Evolutionary conservation across 2,888 invertebrate genomes (phyloP), one percentile per base, ranked within the genome.

Genomic region (Drosophila seclusa): DNA sequence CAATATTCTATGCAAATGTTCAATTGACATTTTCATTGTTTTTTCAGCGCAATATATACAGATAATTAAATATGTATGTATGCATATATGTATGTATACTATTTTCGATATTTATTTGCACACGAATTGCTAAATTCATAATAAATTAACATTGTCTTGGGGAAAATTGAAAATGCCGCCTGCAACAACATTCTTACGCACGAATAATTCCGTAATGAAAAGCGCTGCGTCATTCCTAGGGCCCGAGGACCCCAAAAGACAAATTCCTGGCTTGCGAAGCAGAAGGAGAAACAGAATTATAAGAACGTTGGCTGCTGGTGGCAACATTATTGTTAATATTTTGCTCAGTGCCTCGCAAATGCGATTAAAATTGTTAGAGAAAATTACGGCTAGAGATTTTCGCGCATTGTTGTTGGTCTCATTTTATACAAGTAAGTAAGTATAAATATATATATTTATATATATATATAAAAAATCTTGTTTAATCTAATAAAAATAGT

Each of bases 401-500:
- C 62, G 81, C 81, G 81, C 78, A 61, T 73, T 72, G 62, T 61
- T 77, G 63, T 64, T 72, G 42, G 24, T 32, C 32, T 31, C 57
- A 57, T 57, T 57, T 42, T 52, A 21, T 58, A 34, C 27, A 58
- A 31, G 29, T 45, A 42, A 27, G 53, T 42, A 54, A 27, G 49
- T 58, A 57, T 65, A 53, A 21, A 16, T 42, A 45, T 21, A 21
- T 4, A 31, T 55, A 42, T 29, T 21, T 61, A 7, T 45, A 45
- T 66, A 6, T 49, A 45, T 53, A 24, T 58, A 36, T 13, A 50
- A 7, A 54, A 49, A 72, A 55, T 73, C 64, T 68, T 75, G 73
- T 84, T 82, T 77, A 90, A 90, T 88, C 90, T 88, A 88, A 88
- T 88, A 89, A 88, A 89, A 89, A 87, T 88, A 88, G 88, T 88